Percentiles rank a stretch among this genome's conserved stretches.
Conservation (phyloP, 2,797 vertebrate genomes). For the Platalea minor region DNA sequence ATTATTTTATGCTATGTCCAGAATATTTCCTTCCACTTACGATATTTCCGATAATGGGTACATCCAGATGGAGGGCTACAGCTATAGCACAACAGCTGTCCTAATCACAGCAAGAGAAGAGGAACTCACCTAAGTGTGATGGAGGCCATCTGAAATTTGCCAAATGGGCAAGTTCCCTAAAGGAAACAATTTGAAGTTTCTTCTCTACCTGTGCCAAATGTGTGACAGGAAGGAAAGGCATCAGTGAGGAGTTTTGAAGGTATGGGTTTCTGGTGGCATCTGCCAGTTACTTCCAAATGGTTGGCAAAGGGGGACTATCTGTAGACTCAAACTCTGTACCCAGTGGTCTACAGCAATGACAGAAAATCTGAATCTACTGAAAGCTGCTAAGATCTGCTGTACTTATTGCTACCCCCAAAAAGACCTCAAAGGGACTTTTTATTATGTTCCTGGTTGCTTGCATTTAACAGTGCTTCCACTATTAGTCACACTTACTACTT, state of each 20-base stretch:
- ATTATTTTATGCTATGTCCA: not conserved
- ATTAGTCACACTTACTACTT: constrained; percentile 37
- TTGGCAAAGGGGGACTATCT: not conserved
- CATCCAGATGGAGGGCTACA: not conserved
- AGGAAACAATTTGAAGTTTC: constrained; percentile 10
- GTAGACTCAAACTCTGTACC: not conserved
- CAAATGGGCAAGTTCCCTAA: not conserved
- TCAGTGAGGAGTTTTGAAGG: not conserved
- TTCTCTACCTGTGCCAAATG: constrained; percentile 18
- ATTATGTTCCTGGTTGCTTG: constrained; percentile 16
- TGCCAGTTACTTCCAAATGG: not conserved
- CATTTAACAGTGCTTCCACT: not conserved
- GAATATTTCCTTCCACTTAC: not conserved
- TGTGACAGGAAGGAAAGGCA: not conserved
- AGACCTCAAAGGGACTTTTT: not conserved
- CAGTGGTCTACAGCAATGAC: not conserved
- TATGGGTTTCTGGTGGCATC: not conserved
- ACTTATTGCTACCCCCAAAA: not conserved
- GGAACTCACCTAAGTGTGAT: not conserved
- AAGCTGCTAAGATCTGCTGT: not conserved
- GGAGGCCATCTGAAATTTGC: not conserved
- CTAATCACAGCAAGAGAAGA: not conserved
- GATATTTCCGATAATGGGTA: not conserved
- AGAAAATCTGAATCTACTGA: not conserved
- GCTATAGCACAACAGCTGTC: not conserved